Evolutionary conservation across 2,888 invertebrate species (phyloP), one percentile per base, ranked within the genome.

Genomic region (Aspidiotus rigidus): DNA sequence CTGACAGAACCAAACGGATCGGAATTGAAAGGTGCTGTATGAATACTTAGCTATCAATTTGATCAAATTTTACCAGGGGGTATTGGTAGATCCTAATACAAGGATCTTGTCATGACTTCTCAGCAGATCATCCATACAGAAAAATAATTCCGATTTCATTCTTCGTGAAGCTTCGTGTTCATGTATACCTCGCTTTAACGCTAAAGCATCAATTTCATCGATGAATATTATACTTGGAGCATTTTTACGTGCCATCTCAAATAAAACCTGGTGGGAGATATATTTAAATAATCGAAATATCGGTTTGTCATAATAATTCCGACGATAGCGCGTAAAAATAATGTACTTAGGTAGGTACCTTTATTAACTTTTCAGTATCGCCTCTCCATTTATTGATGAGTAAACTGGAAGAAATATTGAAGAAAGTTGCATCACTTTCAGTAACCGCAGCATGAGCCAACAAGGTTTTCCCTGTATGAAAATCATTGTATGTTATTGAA

Each of bases 371-470:
- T 80, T 96, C 96, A 0, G 94, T 94, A 74, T 97, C 96, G 0
- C 96, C 96, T 42, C 95, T 82, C 95, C 95, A 96, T 79, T 97
- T 97, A 75, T 91, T 93, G n/a, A 94, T 85, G 57, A 96, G 84
- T 3, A 89, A 87, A 75, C 93, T 91, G 71, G 92, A 88, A 2
- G 92, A 88, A 13, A 96, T 86, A 77, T 94, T 95, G 78, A 97
- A 93, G 79, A 96, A 94, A 0, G 90, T 90, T 6, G 80, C 84
- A 75, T 77, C 79, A 72, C 89, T 87, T 79, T 93, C 91, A 0
- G 87, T 84, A 7, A 93, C 94, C 1, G 92, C 85, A 0, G 93
- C 92, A 78, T 89, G 89, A 0, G 95, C 96, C 73, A 96, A 79
- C 77, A 93, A 80, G 0, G 96, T 95, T 80, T 96, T 96, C n/a